Percentiles rank a stretch among this genome's conserved stretches.
Conservation (phyloP, 2,113 vertebrate genomes). For the Stegastes partitus region DNA sequence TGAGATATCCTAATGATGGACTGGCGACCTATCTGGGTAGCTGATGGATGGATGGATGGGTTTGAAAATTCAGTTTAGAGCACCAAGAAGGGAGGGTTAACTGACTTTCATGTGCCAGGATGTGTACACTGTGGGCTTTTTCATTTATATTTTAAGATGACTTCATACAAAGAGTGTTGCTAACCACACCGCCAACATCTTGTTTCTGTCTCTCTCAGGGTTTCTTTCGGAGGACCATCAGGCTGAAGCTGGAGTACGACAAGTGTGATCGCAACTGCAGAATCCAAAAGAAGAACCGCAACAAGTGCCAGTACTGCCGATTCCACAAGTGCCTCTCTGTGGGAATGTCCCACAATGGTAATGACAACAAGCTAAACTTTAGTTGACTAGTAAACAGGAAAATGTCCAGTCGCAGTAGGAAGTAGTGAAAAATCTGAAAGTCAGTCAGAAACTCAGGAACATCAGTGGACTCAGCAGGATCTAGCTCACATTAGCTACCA, state of each 20-base stretch:
- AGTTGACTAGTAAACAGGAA: not conserved
- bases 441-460: not conserved
- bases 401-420: not conserved
- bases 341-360: constrained; percentile 99
- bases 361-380: constrained; percentile 21
- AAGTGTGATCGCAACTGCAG: constrained; percentile 93
- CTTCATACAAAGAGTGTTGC: no score
- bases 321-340: constrained; percentile 97
- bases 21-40: no score
- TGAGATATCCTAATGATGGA: no score
- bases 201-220: constrained; percentile 84
- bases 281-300: constrained; percentile 98
- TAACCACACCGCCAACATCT: not conserved
- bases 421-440: not conserved
- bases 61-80: no score
- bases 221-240: constrained; percentile 95
- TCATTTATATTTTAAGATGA: no score
- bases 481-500: no score
- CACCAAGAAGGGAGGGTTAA: no score
- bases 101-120: no score
- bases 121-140: no score
- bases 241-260: constrained; percentile 94
- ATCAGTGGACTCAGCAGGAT: not conserved
- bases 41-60: no score
- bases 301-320: constrained; percentile 98